Evolutionary conservation across 2,888 invertebrate genomes (phyloP).

Genomic region (Barypeithes pellucidus): DNA sequence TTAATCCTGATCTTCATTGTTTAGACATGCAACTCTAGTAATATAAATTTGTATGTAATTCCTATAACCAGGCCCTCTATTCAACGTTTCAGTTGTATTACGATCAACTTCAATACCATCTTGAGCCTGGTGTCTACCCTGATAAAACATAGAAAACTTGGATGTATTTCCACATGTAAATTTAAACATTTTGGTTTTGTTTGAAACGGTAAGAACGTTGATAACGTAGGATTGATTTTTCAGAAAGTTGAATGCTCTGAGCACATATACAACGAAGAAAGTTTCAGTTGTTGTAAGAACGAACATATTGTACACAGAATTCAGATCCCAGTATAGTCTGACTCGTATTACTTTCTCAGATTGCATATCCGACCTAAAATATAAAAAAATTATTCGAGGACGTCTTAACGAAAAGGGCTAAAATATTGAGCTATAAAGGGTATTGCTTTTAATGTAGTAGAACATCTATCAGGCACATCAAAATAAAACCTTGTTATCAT

Average conservation of each 20-base stretch:
- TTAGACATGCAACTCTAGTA: constrained; percentile 16
- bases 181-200: constrained; percentile 31
- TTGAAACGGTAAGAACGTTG: constrained; percentile 29
- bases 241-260: background rate
- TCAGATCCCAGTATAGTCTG: constrained; percentile 17
- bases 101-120: constrained; percentile 23
- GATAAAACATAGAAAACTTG: constrained; percentile 30
- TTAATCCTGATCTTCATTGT: constrained; percentile 4
- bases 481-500: no score
- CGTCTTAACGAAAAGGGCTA: no score
- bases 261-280: constrained; percentile 24
- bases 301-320: constrained; percentile 26
- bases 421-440: no score
- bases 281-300: constrained; percentile 10
- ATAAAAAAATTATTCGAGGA: background rate
- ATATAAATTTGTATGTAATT: constrained; percentile 13
- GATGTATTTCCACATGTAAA: constrained; percentile 24
- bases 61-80: background rate
- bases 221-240: constrained; percentile 1
- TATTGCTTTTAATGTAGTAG: no score
- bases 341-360: constrained; percentile 24
- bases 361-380: constrained; percentile 5
- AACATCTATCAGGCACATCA: no score
- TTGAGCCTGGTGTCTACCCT: constrained; percentile 23
- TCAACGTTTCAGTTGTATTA: background rate